These are phyloP conservation scores for Pangasianodon gigas DNA, from an alignment of 2,113 vertebrate species.

Conservation along the genomic window DNA sequence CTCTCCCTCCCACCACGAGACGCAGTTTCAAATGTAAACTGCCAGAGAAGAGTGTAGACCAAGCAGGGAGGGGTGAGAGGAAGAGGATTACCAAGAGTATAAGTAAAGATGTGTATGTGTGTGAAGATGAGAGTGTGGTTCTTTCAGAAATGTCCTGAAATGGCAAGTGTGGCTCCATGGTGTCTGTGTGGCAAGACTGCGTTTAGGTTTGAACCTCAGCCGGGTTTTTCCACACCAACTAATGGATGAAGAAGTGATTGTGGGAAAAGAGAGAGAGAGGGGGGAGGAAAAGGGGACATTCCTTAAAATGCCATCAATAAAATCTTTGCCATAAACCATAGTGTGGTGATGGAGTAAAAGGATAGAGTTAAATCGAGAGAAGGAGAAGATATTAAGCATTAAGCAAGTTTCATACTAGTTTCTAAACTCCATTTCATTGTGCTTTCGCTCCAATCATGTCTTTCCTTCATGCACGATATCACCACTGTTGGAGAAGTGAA, in stretches of 20 bases:
- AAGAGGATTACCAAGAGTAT: constrained; percentile 30
- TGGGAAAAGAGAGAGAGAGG: neutral
- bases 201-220: constrained; percentile 60
- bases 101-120: constrained; percentile 24
- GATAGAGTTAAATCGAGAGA: neutral
- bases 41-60: constrained; percentile 2
- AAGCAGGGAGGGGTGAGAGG: neutral
- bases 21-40: constrained; percentile 5
- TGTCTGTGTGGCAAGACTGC: constrained; percentile 50
- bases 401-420: neutral
- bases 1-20: neutral
- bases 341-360: neutral
- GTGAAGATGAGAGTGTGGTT: constrained; percentile 36
- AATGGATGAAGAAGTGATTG: constrained; percentile 58
- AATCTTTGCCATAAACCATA: constrained; percentile 33
- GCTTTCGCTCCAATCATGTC: neutral
- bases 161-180: constrained; percentile 49
- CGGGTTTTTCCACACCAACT: constrained; percentile 73
- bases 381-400: neutral
- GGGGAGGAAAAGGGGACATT: neutral
- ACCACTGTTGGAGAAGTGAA: neutral
- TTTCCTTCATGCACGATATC: neutral
- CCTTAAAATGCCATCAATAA: constrained; percentile 29
- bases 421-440: neutral
- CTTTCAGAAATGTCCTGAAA: constrained; percentile 35